phyloP scores from a whole-genome alignment of 2,113 vertebrate genomes.

The Serilophus lunatus region DNA sequence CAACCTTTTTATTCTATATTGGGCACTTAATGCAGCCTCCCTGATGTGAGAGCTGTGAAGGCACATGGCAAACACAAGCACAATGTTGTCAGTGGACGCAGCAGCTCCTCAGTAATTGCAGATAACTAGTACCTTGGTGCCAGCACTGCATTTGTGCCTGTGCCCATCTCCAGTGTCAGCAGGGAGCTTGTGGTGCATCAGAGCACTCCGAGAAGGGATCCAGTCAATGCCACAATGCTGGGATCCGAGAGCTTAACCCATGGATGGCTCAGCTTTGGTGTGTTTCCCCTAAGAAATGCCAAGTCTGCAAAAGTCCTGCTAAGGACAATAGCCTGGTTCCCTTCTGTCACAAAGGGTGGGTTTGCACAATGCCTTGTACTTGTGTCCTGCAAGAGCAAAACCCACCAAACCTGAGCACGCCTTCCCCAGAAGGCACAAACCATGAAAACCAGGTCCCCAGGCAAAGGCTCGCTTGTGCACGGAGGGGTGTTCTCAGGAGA shows the following conservation, averaged over 20 bases:
- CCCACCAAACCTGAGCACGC: accelerated
- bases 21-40: neutral
- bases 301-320: neutral
- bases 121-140: neutral
- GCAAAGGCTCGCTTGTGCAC: accelerated
- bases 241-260: neutral
- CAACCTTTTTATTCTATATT: neutral
- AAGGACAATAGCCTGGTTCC: neutral
- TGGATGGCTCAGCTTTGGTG: neutral
- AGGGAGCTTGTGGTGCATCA: neutral
- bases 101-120: neutral
- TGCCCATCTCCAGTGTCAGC: neutral
- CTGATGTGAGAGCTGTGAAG: neutral
- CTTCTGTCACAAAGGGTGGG: neutral
- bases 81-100: neutral
- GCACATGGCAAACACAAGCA: neutral
- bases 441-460: neutral
- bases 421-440: neutral
- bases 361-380: accelerated
- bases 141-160: neutral
- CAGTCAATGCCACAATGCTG: neutral
- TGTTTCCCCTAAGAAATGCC: neutral
- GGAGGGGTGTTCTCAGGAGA: neutral
- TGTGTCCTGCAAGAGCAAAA: neutral
- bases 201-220: neutral